A percentile compares a stretch with the other conserved stretches of the same genome.
phyloP scores from a whole-genome alignment of 1,140 invertebrate species.

The Drosophila jambulina region DNA sequence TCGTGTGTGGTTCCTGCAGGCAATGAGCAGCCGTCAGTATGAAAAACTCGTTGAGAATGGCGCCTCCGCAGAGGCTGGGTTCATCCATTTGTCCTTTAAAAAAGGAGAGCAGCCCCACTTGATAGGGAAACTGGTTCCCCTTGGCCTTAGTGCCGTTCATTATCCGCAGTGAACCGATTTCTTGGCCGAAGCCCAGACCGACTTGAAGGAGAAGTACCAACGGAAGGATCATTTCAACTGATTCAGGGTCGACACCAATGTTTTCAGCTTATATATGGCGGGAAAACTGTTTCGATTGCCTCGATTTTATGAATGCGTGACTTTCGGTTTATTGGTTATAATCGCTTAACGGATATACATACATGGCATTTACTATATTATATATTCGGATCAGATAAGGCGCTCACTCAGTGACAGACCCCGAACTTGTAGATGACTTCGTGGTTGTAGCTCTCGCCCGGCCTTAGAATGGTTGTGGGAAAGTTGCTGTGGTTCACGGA shows the following conservation, averaged over 20 bases:
- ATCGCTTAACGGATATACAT: conserved; percentile 10
- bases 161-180: conserved; percentile 46
- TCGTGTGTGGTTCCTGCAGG: conserved; percentile 21
- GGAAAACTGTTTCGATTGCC: background rate
- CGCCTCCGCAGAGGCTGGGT: conserved; percentile 49
- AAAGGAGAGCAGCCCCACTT: conserved; percentile 34
- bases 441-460: conserved; percentile 90
- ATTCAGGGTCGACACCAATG: background rate
- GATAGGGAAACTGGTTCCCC: conserved; percentile 45
- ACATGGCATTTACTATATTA: background rate
- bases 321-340: conserved; percentile 55
- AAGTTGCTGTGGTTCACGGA: conserved; percentile 95
- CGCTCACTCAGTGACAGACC: conserved; percentile 15
- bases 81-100: conserved; percentile 7
- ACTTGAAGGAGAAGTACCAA: conserved; percentile 19
- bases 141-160: conserved; percentile 48
- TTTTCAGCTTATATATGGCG: conserved; percentile 34
- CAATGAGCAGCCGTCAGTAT: conserved; percentile 67
- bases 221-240: conserved; percentile 24
- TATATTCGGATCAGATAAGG: conserved; percentile 15
- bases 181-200: conserved; percentile 12
- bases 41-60: conserved; percentile 46
- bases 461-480: conserved; percentile 89
- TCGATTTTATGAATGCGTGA: conserved; percentile 14
- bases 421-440: conserved; percentile 88